Base-by-base conservation (phyloP, 2,113 vertebrate species). In the Sturnira hondurensis region DNA sequence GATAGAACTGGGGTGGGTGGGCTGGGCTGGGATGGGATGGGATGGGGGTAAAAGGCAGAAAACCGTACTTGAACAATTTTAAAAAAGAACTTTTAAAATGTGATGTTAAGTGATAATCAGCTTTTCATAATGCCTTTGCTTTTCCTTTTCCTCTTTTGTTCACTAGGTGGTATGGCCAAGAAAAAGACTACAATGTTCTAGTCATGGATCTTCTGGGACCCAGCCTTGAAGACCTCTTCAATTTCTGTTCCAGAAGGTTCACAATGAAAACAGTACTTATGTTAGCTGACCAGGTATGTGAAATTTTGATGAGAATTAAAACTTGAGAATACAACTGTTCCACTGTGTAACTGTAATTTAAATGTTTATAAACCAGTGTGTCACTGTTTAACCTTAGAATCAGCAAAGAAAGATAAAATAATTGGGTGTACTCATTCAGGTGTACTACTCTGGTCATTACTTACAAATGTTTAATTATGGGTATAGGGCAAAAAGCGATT, bases 261-360 rank as follows among this genome's bases (percentile, higher is more conserved):
- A 99, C 99, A 76, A 99, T 99, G 99, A 99, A 99, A 99, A 99
- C 99, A 78, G 99, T 99, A 98, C 99, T 99, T 93, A 99, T 99
- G 99, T 99, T 99, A 98, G 99, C 99, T 98, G 99, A 99, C 98
- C 99, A 99, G 99, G 99, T 99, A 99, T 1, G 98, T 98, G 68
- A 93, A 88, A 67, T 86, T 96, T 96, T 63, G 50, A 63, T 65
- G 77, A 89, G 47, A 94, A 81, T 63, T 41, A 58, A 95, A 65
- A 77, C 11, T 78, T 78, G 31, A 83, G 33, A 87, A 78, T 91
- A n/a, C 3, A 45, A 45, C 13, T 86, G 9, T 80, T 70, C 22
- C 28, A 33, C 7, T 63, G 63, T 65, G 74, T 38, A 61, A 58
- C 13, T 54, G 2, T 83, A 91, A 91, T 71, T n/a, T 61, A 68